These are phyloP conservation scores for Pteronotus mesoamericanus DNA, from an alignment of 2,797 vertebrate genomes.

Conservation along the genomic window DNA sequence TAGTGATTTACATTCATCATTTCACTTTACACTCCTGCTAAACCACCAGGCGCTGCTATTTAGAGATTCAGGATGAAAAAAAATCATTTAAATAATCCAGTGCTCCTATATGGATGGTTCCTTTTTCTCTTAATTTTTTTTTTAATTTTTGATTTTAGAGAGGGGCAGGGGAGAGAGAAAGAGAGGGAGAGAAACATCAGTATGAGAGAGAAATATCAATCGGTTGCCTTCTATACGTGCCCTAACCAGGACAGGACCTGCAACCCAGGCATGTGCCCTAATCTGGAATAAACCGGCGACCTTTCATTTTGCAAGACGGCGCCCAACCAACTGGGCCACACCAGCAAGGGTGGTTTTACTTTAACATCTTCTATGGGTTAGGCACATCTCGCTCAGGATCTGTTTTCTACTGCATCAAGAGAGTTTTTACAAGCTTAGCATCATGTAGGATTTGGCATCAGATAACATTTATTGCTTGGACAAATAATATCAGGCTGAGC, in stretches of 20 bases:
- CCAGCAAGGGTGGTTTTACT: neutral
- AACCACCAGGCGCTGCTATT: neutral
- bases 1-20: neutral
- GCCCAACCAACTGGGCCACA: no score
- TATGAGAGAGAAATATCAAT: no score
- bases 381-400: neutral
- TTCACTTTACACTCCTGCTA: neutral
- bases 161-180: no score
- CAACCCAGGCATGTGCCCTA: no score
- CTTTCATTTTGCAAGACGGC: no score
- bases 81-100: neutral
- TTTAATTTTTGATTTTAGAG: no score
- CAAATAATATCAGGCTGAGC: neutral
- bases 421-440: neutral
- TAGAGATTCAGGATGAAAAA: neutral
- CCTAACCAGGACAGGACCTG: no score
- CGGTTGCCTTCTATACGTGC: no score
- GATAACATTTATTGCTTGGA: neutral
- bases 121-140: no score
- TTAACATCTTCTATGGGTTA: neutral
- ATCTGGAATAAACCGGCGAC: no score
- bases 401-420: neutral
- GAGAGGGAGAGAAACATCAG: no score
- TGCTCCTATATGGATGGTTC: neutral
- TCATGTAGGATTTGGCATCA: neutral